Evolutionary conservation across 2,888 invertebrate species (phyloP).

Genomic region (Glaucopsyche alexis): DNA sequence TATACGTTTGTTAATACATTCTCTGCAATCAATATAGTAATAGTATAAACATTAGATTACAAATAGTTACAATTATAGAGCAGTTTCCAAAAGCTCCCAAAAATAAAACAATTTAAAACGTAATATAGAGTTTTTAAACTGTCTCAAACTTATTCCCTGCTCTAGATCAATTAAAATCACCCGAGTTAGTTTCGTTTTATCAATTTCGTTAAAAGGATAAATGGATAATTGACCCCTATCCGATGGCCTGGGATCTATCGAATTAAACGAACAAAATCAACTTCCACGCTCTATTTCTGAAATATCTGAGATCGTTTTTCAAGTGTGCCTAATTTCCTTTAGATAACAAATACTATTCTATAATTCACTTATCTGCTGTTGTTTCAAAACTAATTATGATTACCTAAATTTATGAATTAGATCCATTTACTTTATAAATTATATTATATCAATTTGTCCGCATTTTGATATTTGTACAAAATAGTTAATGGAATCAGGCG

Average conservation of each 20-base stretch:
- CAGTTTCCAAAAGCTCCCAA: background rate
- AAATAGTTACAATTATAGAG: background rate
- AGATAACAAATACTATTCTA: conserved; percentile 17
- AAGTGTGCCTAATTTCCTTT: conserved; percentile 25
- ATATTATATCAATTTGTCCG: too few relatives aligned
- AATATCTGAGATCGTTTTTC: conserved; percentile 35
- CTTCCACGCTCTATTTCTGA: conserved; percentile 58
- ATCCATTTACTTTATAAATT: too few relatives aligned
- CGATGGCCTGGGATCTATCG: conserved; percentile 67
- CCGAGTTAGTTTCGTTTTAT: conserved; percentile 76
- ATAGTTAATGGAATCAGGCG: too few relatives aligned
- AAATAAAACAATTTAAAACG: background rate
- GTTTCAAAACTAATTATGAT: background rate
- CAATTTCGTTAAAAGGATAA: conserved; percentile 80
- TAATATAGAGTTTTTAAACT: conserved; percentile 44
- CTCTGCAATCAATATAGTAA: too few relatives aligned
- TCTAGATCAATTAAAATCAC: conserved; percentile 75
- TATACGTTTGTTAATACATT: too few relatives aligned
- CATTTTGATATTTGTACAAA: too few relatives aligned
- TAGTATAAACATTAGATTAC: background rate
- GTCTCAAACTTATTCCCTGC: conserved; percentile 43
- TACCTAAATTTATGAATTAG: too few relatives aligned
- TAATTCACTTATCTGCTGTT: background rate
- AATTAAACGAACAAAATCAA: conserved; percentile 70
- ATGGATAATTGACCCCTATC: conserved; percentile 80